Evolutionary conservation across 2,113 vertebrate genomes (phyloP), one percentile per base, ranked within the genome.

Genomic region (Ciconia boyciana): DNA sequence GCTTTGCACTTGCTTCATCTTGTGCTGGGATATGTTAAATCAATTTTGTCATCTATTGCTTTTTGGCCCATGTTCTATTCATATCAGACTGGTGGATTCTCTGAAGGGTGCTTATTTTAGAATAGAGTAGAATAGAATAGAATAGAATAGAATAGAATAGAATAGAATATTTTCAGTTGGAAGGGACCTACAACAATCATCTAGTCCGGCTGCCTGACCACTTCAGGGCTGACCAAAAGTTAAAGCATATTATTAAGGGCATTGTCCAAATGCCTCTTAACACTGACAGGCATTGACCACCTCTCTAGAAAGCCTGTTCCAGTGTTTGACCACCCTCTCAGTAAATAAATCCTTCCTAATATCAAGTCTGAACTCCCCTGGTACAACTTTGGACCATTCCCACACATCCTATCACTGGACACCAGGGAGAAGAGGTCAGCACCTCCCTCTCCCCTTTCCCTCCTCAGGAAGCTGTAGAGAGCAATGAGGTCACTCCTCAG

Each of bases 351-450:
- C 5, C 3, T 91, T 74, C 20, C 20, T 58, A 20, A 39, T 18
- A 8, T 55, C 31, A 15, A 32, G 7, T 19, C 15, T 39, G 20
- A 79, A 60, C 8, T 55, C 4, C 6, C 8, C 20, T 48, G 31
- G 9, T 7, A 3, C 10, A 41, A 13, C 29, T 94, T 83, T 83
- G 9, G 60, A 49, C 20, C 11, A 41, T n/a, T 89, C 16, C 24
- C 9, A 7, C 1, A 1, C 7, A 1, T 64, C 14, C 11, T 69
- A 0, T 51, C 28, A 17, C 14, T 43, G 51, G n/a, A 43, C 54
- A 11, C 6, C 24, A 44, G 48, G 26, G 2, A 72, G 17, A 86
- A 72, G 65, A 85, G 6, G 7, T 62, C 43, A 88, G 9, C 7
- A 34, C 3, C 9, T 48, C 13, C 13, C 9, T 55, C 46, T 76